phyloP scores from a whole-genome alignment of 2,888 invertebrate genomes.

The Pocota personata region DNA sequence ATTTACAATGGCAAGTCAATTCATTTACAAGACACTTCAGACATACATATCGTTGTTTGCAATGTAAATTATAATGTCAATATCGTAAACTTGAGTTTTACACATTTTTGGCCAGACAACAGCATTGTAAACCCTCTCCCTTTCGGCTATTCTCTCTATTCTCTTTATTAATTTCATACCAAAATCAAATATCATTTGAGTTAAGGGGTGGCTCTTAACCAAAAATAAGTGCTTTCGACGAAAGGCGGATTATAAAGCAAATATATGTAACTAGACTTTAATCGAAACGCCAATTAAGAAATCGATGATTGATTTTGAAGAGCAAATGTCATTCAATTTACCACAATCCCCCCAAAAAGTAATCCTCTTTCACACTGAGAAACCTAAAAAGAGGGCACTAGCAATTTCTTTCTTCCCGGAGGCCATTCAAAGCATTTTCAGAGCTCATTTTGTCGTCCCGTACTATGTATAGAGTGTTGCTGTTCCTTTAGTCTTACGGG shows the following conservation, averaged over 20 bases:
- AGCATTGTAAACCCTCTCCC: background rate
- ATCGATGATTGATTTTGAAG: conserved; percentile 24
- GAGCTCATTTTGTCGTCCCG: background rate
- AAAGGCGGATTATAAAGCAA: background rate
- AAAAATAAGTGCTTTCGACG: background rate
- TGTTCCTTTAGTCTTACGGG: background rate
- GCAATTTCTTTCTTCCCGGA: background rate
- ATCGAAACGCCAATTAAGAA: conserved; percentile 16
- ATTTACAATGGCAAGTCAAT: background rate
- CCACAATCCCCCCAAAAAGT: background rate
- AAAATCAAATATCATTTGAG: background rate
- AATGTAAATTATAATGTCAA: background rate
- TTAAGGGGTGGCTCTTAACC: background rate
- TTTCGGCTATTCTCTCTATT: background rate
- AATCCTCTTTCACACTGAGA: conserved; percentile 9
- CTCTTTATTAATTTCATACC: background rate
- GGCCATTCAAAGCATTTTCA: conserved; percentile 1
- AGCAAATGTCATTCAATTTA: conserved; percentile 9
- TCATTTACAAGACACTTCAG: background rate
- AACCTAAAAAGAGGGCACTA: background rate
- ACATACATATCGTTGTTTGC: background rate
- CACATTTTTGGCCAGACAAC: background rate
- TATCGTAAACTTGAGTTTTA: background rate
- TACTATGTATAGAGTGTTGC: background rate
- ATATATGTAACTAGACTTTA: background rate